Base-by-base conservation (phyloP, 2,797 vertebrate species). In the Argentina silus region DNA sequence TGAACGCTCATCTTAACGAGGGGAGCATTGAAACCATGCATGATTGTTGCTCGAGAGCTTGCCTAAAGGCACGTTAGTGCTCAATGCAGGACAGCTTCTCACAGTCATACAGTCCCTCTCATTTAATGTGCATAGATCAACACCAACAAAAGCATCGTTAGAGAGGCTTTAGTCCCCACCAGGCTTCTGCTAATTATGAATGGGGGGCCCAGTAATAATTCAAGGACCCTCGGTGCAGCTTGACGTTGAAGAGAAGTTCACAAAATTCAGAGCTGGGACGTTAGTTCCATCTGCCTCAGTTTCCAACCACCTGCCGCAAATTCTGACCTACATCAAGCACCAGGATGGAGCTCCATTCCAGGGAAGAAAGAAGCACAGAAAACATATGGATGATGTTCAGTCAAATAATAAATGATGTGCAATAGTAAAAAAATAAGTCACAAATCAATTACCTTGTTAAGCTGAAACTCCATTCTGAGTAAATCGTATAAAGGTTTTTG, bases 131-230 rank as follows among this genome's bases (percentile, higher is more conserved):
- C 87, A 81, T 85, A 88, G 92, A 93, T 93, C 91, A 91, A 85
- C 84, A 7, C 88, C 89, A 88, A 94, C 93, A 94, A 94, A 94
- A 92, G 88, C 89, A 83, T 94, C 88, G 93, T 94, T 94, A 94
- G 91, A 86, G 89, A 87, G 82, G 88, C 90, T 93, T 93, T 92
- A 89, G 91, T 93, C 90, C 91, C 91, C 90, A 93, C 89, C 88
- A 93, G 91, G 87, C 87, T 80, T 17, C 85, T 89, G 92, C 91
- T 94, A 93, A 94, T 94, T 94, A 92, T 93, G 90, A 93, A 93
- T 88, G 89, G 90, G 89, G 4, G 87, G 91, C 89, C 80, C 73
- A 60, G 90, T 89, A 92, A 91, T 94, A 93, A 93, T 93, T 94
- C 90, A 93, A 93, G 90, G 90, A 90, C 86, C 89, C 89, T 90